These are phyloP conservation scores for Anthrax anthrax DNA, from an alignment of 2,888 invertebrate genomes.

Conservation along the genomic window DNA sequence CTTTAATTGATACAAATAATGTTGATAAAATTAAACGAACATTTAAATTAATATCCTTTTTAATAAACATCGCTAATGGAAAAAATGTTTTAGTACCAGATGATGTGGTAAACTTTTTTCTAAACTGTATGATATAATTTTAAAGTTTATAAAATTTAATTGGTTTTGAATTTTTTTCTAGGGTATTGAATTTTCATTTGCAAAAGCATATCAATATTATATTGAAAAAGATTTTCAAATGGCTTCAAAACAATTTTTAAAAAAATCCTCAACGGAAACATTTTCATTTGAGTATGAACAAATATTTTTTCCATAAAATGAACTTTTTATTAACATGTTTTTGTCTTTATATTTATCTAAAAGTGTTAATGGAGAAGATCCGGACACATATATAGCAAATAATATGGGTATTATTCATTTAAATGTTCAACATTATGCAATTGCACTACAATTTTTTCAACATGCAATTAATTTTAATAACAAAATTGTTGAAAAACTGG, in stretches of 20 bases:
- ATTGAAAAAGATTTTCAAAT: slow-evolving; percentile 35
- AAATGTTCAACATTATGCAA: slow-evolving; percentile 33
- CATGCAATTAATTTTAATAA: slow-evolving; percentile 32
- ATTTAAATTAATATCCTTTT: slow-evolving; percentile 24
- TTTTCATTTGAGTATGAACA: slow-evolving; percentile 20
- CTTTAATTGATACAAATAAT: slow-evolving; percentile 12
- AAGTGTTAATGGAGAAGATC: slow-evolving; percentile 23
- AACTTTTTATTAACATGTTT: background rate
- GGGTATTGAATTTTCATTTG: slow-evolving; percentile 25
- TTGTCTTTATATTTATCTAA: background rate
- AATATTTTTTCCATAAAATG: slow-evolving; percentile 6
- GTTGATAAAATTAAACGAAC: slow-evolving; percentile 20
- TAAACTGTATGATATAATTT: background rate
- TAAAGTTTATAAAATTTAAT: background rate
- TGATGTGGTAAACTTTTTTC: slow-evolving; percentile 21
- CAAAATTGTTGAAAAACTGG: slow-evolving; percentile 20
- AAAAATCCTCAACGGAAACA: slow-evolving; percentile 15
- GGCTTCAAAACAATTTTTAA: slow-evolving; percentile 33
- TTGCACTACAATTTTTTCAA: slow-evolving; percentile 33
- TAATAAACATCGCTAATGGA: slow-evolving; percentile 27
- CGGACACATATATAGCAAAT: slow-evolving; percentile 32
- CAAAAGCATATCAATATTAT: slow-evolving; percentile 34
- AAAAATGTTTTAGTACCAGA: slow-evolving; percentile 25
- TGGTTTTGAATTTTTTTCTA: slow-evolving; percentile 7
- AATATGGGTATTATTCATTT: slow-evolving; percentile 36